Evolutionary conservation across 2,888 invertebrate species (phyloP), one percentile per base, ranked within the genome.

Genomic region (Acanthopleura granulata): DNA sequence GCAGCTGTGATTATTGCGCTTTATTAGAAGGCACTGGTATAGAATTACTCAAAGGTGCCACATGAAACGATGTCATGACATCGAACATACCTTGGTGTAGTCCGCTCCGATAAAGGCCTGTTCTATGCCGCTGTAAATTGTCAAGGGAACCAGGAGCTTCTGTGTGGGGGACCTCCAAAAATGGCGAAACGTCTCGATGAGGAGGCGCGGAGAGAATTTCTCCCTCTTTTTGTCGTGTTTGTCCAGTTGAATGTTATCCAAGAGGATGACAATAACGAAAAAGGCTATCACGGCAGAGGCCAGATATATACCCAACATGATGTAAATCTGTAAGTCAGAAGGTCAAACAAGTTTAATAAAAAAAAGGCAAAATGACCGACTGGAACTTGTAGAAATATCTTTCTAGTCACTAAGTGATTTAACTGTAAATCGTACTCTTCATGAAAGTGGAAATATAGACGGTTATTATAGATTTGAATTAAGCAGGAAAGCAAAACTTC

Each of bases 81-180:
- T n/a, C n/a, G n/a, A n/a, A n/a, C n/a, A n/a, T 66, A 92, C 92
- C 83, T 91, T 90, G 0, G 92, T 92, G 82, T 89, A 92, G 72
- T 92, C 91, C 0, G 97, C 97, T 25, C 96, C 95, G 83, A 97
- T 95, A 91, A 97, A 98, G 0, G 97, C 98, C 90, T 98, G 98
- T 89, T 98, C 98, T 94, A 99, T 95, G 76, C 98, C 98, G 85
- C 97, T 97, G 94, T 97, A 99, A 73, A 99, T 92, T 0, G 98
- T 99, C 79, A 99, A 94, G 0, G 98, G 98, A 80, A 98, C 96
- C 51, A 99, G 93, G 11, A 98, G 92, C 86, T 97, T 95, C 88
- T 98, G 97, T 88, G 97, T 95, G 0, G 95, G 95, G 89, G 97
- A 82, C 9, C 79, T 95, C 91, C 95, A 95, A 87, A 97, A 92